phyloP scores from a whole-genome alignment of 37 sponge, comb jelly and placozoan genomes.

The Halichondria panicea region DNA sequence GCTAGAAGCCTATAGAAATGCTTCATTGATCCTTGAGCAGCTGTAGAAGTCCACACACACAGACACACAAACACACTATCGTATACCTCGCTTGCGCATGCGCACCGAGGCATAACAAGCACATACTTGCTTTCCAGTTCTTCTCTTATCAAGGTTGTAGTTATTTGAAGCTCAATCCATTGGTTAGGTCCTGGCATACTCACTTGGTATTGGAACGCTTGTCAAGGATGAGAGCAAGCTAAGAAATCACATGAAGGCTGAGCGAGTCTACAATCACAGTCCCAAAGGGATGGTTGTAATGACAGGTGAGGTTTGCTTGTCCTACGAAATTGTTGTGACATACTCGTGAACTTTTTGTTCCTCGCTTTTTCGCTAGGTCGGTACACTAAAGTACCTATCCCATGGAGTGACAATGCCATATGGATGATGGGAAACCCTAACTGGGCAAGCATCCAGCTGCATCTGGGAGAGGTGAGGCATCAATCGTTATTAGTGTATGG shows the following conservation, averaged over 20 bases:
- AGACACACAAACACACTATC: too few species aligned
- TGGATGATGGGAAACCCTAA: conserved; percentile 19
- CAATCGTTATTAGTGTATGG: too few species aligned
- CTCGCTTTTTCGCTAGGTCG: background rate
- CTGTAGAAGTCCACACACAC: too few species aligned
- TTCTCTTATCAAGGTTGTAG: too few species aligned
- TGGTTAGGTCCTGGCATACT: conserved; percentile 17
- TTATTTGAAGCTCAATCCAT: too few species aligned
- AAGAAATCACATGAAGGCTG: conserved; percentile 10
- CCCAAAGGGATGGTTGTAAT: background rate
- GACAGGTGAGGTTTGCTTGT: conserved; percentile 1
- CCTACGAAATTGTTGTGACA: too few species aligned
- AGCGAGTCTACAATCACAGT: background rate
- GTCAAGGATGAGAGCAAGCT: conserved; percentile 4
- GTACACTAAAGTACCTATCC: too few species aligned
- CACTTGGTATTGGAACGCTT: conserved; percentile 9
- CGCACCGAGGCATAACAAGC: too few species aligned
- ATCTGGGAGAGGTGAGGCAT: conserved; percentile 1
- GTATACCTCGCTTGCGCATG: too few species aligned
- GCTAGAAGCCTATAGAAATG: too few species aligned
- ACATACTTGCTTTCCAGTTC: too few species aligned
- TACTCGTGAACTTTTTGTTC: background rate
- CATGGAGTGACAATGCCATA: conserved; percentile 1
- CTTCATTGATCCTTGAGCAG: too few species aligned
- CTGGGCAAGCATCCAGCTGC: conserved; percentile 8